phyloP scores from a whole-genome alignment of 1,140 invertebrate genomes.

The Sarcophaga bullata region DNA sequence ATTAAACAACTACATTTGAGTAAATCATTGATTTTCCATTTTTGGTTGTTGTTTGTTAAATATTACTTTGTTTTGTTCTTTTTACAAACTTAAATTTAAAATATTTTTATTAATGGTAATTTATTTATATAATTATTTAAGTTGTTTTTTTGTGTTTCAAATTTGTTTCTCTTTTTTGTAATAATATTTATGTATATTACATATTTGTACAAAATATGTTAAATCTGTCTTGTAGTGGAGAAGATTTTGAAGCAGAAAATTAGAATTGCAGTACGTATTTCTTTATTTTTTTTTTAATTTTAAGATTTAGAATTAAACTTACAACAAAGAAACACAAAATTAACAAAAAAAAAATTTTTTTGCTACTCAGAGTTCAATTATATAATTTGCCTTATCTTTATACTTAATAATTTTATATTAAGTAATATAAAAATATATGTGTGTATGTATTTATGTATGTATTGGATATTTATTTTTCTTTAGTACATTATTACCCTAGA shows the following conservation, averaged over 20 bases:
- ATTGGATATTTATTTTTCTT: constrained; percentile 18
- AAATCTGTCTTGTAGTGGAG: not conserved
- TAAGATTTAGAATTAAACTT: not conserved
- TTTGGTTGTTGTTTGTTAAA: constrained; percentile 30
- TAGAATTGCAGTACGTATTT: not conserved
- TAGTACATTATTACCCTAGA: constrained; percentile 15
- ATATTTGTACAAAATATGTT: constrained; percentile 40
- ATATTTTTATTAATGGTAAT: constrained; percentile 13
- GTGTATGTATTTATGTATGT: constrained; percentile 8
- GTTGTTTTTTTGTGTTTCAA: not conserved
- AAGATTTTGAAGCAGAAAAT: not conserved
- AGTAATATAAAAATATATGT: constrained; percentile 42
- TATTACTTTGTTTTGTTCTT: constrained; percentile 9
- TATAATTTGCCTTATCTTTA: not conserved
- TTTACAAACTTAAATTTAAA: constrained; percentile 34
- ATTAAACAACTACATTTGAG: constrained; percentile 63
- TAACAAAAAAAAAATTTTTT: constrained; percentile 11
- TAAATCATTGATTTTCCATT: constrained; percentile 29
- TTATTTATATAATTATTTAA: constrained; percentile 4
- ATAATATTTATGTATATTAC: constrained; percentile 4
- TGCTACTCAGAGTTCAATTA: not conserved
- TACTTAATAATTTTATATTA: constrained; percentile 23
- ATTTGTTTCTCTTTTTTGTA: constrained; percentile 17
- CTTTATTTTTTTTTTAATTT: too few species aligned
- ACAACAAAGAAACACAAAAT: not conserved